phyloP scores from a whole-genome alignment of 2,113 vertebrate species.

The Phrynosoma blainvillii region DNA sequence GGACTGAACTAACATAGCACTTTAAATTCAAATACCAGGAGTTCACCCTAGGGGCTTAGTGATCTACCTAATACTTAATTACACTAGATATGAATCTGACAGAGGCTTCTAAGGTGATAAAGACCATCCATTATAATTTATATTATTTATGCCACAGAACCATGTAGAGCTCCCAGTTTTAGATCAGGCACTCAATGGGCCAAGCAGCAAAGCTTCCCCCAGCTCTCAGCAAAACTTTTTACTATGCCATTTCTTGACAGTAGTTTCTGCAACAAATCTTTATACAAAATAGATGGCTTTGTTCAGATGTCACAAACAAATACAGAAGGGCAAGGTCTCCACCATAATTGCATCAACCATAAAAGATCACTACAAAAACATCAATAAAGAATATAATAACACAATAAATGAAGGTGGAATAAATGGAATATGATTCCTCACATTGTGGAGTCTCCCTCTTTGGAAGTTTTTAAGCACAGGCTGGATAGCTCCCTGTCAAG shows the following conservation, averaged over 20 bases:
- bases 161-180: slow-evolving; percentile 5
- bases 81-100: slow-evolving; percentile 42
- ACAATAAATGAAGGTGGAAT: too few relatives aligned
- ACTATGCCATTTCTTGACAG: background rate
- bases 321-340: too few relatives aligned
- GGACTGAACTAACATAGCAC: slow-evolving; percentile 40
- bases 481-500: too few relatives aligned
- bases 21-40: slow-evolving; percentile 46
- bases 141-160: slow-evolving; percentile 28
- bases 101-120: slow-evolving; percentile 47
- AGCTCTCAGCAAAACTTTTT: background rate
- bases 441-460: too few relatives aligned
- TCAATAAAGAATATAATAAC: too few relatives aligned
- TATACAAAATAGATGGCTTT: background rate
- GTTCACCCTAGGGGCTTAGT: slow-evolving; percentile 31
- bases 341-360: too few relatives aligned
- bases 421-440: too few relatives aligned
- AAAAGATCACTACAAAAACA: too few relatives aligned
- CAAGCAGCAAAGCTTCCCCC: background rate
- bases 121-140: slow-evolving; percentile 42
- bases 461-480: too few relatives aligned
- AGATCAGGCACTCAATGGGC: background rate
- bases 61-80: slow-evolving; percentile 56
- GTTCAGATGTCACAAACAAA: background rate
- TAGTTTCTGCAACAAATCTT: background rate